Evolutionary conservation across 2,797 vertebrate species (phyloP), one percentile per base, ranked within the genome.

Genomic region (Acanthis flammea): DNA sequence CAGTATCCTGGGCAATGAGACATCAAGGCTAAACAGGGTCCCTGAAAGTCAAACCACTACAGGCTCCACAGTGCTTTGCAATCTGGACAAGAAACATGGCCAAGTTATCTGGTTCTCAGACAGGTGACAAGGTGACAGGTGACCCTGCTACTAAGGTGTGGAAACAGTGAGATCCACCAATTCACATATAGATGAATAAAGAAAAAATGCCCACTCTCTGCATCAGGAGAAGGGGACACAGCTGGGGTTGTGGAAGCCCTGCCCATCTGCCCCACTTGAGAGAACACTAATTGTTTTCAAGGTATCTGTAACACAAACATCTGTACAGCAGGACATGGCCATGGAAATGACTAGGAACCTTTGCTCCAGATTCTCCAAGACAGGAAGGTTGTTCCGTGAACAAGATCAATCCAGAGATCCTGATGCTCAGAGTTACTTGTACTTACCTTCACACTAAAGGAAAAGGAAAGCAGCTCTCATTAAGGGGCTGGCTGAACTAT

Each of bases 41-140:
- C 24, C 30, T 2, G 3, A 9, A 16, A 47, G 23, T 9, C 44
- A 30, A 19, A 47, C 9, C 23, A 10, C 10, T 9, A 3, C 2
- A 10, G 45, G 9, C 39, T 19, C 48, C 9, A 25, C 25, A 19
- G 27, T 2, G 12, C 70, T 77, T 31, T 58, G 55, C 37, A 39
- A 23, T 31, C 14, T 21, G 11, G 24, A 51, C 31, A 47, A 75
- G 54, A 44, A 73, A 55, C 23, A 25, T 0, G 2, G 22, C 12
- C 9, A 35, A 5, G 6, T 2, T 25, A 31, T 14, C 54, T 42
- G 16, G 17, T 39, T 86, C 37, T 83, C 74, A 4, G 7, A 27
- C 3, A 6, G 0, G 3, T 16, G 33, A 51, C 12, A n/a, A n/a
- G n/a, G n/a, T n/a, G 7, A 27, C 3, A 6, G 0, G 3, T 16